Conservation (phyloP, 1,140 invertebrate species). For the Aphis craccivora region DNA sequence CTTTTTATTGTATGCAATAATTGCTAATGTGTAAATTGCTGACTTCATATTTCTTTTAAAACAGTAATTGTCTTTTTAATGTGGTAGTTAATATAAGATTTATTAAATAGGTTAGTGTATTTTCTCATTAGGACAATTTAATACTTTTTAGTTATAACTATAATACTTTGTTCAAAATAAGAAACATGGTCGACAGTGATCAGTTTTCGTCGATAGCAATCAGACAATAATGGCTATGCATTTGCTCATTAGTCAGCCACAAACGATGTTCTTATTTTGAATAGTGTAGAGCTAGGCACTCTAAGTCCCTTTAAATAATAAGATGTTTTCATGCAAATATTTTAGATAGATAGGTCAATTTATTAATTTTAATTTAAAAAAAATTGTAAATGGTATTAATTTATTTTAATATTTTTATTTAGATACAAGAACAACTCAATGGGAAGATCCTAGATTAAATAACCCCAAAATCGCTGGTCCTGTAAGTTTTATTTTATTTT, state of each 20-base stretch:
- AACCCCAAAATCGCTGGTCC: slow-evolving; percentile 97
- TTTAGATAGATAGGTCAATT: neutral
- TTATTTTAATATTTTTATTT: slow-evolving; percentile 62
- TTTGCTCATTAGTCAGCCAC: no score
- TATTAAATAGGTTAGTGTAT: neutral
- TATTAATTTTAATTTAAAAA: neutral
- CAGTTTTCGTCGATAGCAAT: no score
- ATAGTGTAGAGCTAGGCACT: no score
- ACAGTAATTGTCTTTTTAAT: no score
- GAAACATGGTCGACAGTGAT: no score
- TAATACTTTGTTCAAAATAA: no score
- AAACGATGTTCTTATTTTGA: no score
- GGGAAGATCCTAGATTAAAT: slow-evolving; percentile 97
- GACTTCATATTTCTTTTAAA: no score
- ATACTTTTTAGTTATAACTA: neutral
- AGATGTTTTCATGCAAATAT: neutral
- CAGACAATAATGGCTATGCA: no score
- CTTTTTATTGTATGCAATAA: neutral
- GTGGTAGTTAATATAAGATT: no score
- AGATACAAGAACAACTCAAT: slow-evolving; percentile 96
- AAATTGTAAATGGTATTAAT: neutral
- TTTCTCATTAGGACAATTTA: neutral
- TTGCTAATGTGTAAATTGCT: no score
- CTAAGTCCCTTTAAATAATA: neutral
- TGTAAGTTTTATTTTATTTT: slow-evolving; percentile 66